Evolutionary conservation across 1,140 invertebrate species (phyloP), one percentile per base, ranked within the genome.

Genomic region (Pseudachorutes palmiensis): DNA sequence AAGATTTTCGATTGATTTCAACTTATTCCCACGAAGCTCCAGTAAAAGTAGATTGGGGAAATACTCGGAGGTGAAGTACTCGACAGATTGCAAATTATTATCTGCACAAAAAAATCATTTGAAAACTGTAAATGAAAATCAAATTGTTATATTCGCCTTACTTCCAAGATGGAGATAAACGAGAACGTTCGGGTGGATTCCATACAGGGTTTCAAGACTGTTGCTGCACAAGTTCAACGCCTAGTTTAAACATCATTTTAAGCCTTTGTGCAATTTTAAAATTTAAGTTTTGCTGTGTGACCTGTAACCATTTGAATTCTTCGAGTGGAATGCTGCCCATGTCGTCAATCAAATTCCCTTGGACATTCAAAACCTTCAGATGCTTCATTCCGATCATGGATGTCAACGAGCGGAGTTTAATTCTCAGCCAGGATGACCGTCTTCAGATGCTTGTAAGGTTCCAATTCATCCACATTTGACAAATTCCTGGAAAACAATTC

Each of bases 1-100:
- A 41, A 68, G 14, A 41, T 45, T 62, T 1, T 12, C 55, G 19
- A 68, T 2, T 22, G 5, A 3, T 26, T 57, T 41, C 31, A 68
- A 41, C 9, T 61, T 58, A 59, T 68, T 68, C 24, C 62, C 67
- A 32, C 62, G 48, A 1, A 68, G 51, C 51, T 68, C 67, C 29
- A 68, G 57, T 5, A 59, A 32, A 19, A 28, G 49, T 2, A 67
- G 60, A 31, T 62, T 62, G 19, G 66, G 66, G 51, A 28, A 62
- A 41, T 30, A 19, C 16, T 26, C 33, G 22, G 59, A 30, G 2
- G 24, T 67, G 22, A 67, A 24, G 16, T 36, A 33, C 26, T 62
- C 28, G 2, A 62, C 31, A 26, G 45, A 36, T 29, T 57, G 16
- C 19, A 67, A 32, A 29, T 3, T 9, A 28, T 67, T 67, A 24